Percentiles rank a stretch among this genome's conserved stretches.
Evolutionary conservation across 2,113 vertebrate species (phyloP).

Genomic region (Pitta sordida): DNA sequence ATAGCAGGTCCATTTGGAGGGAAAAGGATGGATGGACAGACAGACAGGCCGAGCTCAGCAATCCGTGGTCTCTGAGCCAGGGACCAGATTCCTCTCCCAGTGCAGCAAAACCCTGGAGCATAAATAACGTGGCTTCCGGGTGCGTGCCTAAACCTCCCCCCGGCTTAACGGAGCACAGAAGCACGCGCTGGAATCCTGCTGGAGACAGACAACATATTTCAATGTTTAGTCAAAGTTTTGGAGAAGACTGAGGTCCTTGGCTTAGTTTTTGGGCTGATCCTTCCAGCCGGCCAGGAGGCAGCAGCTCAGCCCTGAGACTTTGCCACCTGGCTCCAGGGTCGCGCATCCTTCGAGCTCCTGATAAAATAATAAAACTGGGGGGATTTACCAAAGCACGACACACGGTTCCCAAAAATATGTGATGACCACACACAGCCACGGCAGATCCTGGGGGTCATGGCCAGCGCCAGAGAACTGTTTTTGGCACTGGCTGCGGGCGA

Average conservation of each 20-base stretch:
- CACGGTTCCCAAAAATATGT: fast-evolving
- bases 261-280: not conserved
- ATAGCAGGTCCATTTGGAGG: not conserved
- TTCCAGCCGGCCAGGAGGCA: not conserved
- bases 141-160: not conserved
- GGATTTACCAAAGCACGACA: not conserved
- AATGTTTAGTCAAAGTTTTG: not conserved
- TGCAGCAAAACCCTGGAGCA: not conserved
- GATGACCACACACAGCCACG: fast-evolving
- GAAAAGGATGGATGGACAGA: not conserved
- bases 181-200: not conserved
- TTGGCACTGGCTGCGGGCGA: not conserved
- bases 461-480: not conserved
- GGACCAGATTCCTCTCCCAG: not conserved
- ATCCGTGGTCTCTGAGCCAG: not conserved
- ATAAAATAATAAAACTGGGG: not conserved
- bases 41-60: not conserved
- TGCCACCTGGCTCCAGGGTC: not conserved
- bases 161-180: not conserved
- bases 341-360: not conserved
- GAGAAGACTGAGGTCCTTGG: not conserved
- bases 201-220: not conserved
- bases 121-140: not conserved
- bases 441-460: fast-evolving
- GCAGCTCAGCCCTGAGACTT: not conserved